Percentiles rank a stretch among this genome's conserved stretches.
Evolutionary conservation across 2,888 invertebrate genomes (phyloP).

Genomic region (Cheiracanthium punctorium): DNA sequence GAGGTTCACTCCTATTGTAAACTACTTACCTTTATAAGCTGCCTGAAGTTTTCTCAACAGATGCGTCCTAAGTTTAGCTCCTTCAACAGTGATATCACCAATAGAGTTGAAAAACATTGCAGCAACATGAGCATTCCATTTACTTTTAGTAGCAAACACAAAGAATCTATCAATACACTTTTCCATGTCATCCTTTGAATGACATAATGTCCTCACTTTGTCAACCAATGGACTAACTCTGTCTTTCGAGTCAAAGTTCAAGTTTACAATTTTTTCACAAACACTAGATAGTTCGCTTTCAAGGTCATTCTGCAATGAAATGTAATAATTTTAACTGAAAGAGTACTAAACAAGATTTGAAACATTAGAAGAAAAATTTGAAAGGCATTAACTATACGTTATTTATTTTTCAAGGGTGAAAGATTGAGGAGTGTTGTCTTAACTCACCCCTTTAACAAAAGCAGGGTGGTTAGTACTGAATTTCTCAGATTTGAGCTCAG

Average conservation of each 20-base stretch:
- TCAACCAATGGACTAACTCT: background rate
- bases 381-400: too few relatives aligned
- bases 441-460: too few relatives aligned
- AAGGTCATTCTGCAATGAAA: background rate
- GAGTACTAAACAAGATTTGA: too few relatives aligned
- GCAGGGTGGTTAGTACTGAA: too few relatives aligned
- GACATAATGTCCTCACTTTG: conserved; percentile 1
- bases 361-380: too few relatives aligned
- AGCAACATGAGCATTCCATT: conserved; percentile 51
- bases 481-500: too few relatives aligned
- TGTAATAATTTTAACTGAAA: too few relatives aligned
- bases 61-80: conserved; percentile 28
- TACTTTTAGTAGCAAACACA: conserved; percentile 41
- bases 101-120: conserved; percentile 27
- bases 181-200: conserved; percentile 25
- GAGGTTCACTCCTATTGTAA: too few relatives aligned
- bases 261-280: conserved; percentile 32
- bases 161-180: conserved; percentile 16
- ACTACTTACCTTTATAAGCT: conserved; percentile 39
- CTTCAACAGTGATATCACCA: conserved; percentile 30
- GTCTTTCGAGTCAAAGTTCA: conserved; percentile 18
- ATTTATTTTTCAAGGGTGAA: too few relatives aligned
- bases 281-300: background rate
- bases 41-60: conserved; percentile 42
- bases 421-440: too few relatives aligned